Percentiles rank a stretch among this genome's conserved stretches.
phyloP scores from a whole-genome alignment of 1,140 invertebrate species.

The Macrosteles quadrilineatus region DNA sequence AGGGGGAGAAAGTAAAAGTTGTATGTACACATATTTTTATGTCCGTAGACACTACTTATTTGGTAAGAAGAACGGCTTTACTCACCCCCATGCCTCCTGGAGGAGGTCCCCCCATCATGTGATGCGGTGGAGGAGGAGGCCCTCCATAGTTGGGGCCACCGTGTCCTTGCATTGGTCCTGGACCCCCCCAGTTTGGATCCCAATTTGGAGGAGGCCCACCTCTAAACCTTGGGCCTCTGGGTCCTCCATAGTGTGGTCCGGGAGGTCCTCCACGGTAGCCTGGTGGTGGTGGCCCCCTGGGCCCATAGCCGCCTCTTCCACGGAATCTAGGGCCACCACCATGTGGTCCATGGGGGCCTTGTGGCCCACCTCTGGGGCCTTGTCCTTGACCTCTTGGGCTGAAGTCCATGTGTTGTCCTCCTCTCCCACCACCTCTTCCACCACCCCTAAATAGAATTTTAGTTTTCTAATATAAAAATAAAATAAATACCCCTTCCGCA shows the following conservation, averaged over 20 bases:
- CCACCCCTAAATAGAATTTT: conserved; percentile 41
- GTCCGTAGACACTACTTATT: too few relatives aligned
- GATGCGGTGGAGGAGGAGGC: conserved; percentile 51
- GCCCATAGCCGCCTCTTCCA: conserved; percentile 53
- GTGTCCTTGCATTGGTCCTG: conserved; percentile 55
- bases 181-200: conserved; percentile 61
- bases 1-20: too few relatives aligned
- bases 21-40: too few relatives aligned
- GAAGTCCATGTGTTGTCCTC: conserved; percentile 33
- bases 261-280: conserved; percentile 36
- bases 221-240: conserved; percentile 50
- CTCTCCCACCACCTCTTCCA: conserved; percentile 38
- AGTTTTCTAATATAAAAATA: too few relatives aligned
- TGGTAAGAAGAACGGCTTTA: too few relatives aligned
- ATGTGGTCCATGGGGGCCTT: conserved; percentile 30
- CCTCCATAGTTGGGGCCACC: conserved; percentile 49
- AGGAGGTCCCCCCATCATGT: conserved; percentile 56
- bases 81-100: conserved; percentile 49
- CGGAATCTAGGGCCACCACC: conserved; percentile 48
- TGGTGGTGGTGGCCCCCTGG: conserved; percentile 51
- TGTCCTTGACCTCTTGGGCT: conserved; percentile 55
- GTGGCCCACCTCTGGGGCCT: conserved; percentile 57
- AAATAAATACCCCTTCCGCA: too few relatives aligned
- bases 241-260: conserved; percentile 51
- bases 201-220: conserved; percentile 53